Evolutionary conservation across 2,888 invertebrate genomes (phyloP).

Genomic region (Apeira syringaria): DNA sequence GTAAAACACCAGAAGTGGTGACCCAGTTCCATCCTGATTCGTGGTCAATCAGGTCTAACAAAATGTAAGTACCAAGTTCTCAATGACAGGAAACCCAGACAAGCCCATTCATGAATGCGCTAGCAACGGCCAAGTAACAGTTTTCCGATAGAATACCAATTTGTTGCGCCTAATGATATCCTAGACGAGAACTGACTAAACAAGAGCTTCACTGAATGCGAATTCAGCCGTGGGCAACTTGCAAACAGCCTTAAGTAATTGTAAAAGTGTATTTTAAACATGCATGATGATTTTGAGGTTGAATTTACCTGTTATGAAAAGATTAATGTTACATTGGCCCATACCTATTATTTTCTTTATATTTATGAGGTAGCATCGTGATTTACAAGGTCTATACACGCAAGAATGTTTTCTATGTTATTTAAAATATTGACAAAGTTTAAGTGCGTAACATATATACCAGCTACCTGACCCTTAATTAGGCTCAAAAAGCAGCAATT

Average conservation of each 20-base stretch:
- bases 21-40: constrained; percentile 1
- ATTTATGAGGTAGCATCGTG: too few relatives aligned
- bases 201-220: constrained; percentile 12
- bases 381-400: too few relatives aligned
- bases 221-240: constrained; percentile 3
- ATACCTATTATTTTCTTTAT: too few relatives aligned
- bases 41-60: constrained; percentile 2
- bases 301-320: too few relatives aligned
- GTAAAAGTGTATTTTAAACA: background rate
- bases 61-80: constrained; percentile 5
- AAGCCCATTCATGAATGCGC: constrained; percentile 20
- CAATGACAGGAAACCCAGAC: constrained; percentile 14
- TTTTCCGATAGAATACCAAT: constrained; percentile 20
- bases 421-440: too few relatives aligned
- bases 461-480: too few relatives aligned
- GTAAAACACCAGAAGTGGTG: background rate
- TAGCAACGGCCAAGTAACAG: constrained; percentile 22
- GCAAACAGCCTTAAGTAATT: background rate
- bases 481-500: too few relatives aligned
- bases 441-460: too few relatives aligned
- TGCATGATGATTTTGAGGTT: background rate
- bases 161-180: constrained; percentile 12
- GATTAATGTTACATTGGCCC: too few relatives aligned
- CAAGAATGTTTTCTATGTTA: too few relatives aligned
- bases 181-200: constrained; percentile 12